A percentile compares a stretch with the other conserved stretches of the same genome.
Evolutionary conservation across 1,140 invertebrate species (phyloP).

Genomic region (Tetragonula clypearis): DNA sequence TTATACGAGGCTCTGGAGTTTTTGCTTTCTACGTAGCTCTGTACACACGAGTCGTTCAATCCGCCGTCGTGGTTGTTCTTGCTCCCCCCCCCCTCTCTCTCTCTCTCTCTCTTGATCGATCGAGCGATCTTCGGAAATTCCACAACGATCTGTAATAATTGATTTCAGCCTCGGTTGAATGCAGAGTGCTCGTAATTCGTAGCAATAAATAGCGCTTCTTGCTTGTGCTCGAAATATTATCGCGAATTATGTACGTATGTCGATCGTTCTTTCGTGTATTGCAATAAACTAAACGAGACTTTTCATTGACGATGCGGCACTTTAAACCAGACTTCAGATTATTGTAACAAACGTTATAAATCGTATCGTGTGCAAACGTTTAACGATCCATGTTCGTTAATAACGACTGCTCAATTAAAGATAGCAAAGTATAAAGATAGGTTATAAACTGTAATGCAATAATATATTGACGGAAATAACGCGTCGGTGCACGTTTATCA

Average conservation of each 20-base stretch:
- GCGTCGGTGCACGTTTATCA: not conserved
- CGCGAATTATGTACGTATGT: not conserved
- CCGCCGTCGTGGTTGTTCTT: constrained; percentile 1
- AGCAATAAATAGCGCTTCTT: constrained; percentile 24
- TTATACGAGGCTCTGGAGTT: constrained; percentile 53
- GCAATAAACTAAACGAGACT: not conserved
- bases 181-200: constrained; percentile 8
- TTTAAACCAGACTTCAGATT: not conserved
- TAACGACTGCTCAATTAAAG: constrained; percentile 4
- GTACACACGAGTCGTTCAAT: not conserved
- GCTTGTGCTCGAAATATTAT: not conserved
- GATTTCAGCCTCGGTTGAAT: constrained; percentile 46
- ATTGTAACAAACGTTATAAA: constrained; percentile 11
- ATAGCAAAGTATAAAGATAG: not conserved
- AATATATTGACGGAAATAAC: not conserved
- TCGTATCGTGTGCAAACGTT: not conserved
- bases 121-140: constrained; percentile 26
- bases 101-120: constrained; percentile 8
- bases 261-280: not conserved
- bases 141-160: constrained; percentile 16
- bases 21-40: constrained; percentile 32
- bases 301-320: not conserved
- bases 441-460: not conserved
- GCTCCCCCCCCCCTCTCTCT: not conserved
- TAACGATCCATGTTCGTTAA: not conserved